Conservation (phyloP, 2,888 invertebrate species). For the Acrocyrtus sp. region DNA sequence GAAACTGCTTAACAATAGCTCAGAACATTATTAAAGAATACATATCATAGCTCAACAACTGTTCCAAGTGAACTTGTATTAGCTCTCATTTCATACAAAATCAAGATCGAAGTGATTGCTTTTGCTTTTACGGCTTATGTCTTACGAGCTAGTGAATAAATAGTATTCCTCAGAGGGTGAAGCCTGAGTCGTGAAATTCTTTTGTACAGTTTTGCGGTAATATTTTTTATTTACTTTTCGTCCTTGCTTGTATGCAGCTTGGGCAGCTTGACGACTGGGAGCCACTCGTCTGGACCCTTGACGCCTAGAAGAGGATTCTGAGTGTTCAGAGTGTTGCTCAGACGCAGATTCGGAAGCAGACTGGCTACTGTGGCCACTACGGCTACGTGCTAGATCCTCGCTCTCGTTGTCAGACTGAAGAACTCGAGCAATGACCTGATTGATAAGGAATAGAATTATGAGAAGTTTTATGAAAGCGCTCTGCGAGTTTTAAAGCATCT, state of each 20-base stretch:
- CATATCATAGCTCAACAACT: too few species aligned
- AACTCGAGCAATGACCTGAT: slow-evolving; percentile 62
- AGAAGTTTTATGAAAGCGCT: neutral
- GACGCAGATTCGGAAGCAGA: slow-evolving; percentile 49
- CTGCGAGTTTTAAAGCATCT: neutral
- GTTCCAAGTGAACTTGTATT: too few species aligned
- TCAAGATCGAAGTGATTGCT: neutral
- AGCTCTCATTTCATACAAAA: too few species aligned
- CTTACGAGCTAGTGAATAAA: neutral
- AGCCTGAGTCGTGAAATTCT: neutral
- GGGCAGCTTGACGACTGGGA: slow-evolving; percentile 36
- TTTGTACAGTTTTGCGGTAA: neutral
- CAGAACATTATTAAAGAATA: too few species aligned
- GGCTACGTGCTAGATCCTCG: neutral
- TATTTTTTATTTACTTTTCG: slow-evolving; percentile 52
- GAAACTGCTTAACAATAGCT: too few species aligned
- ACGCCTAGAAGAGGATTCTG: neutral
- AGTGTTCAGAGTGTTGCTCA: slow-evolving; percentile 44
- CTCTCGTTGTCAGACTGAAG: slow-evolving; percentile 56
- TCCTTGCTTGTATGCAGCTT: slow-evolving; percentile 25
- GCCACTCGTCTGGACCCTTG: slow-evolving; percentile 30
- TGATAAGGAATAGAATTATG: neutral
- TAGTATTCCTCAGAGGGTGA: neutral
- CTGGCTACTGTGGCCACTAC: neutral
- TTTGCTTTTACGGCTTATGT: neutral